Evolutionary conservation across 2,888 invertebrate species (phyloP).

Genomic region (Drymonia ruficornis): DNA sequence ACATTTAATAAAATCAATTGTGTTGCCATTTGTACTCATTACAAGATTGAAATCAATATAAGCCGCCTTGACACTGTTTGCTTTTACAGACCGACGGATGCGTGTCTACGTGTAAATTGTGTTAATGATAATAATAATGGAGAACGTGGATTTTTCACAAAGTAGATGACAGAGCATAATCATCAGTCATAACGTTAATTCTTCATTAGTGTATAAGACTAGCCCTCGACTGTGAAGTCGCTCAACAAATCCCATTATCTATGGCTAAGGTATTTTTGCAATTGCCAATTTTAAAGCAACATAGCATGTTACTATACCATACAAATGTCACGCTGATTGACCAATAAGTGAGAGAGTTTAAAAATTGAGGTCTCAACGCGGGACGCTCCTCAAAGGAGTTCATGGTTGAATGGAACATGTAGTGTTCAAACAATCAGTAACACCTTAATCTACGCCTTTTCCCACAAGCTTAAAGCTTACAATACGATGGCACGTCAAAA

Average conservation of each 20-base stretch:
- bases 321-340: slow-evolving; percentile 79
- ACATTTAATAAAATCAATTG: slow-evolving; percentile 53
- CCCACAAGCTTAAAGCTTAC: slow-evolving; percentile 54
- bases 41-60: slow-evolving; percentile 75
- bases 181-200: not conserved
- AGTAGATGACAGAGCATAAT: not conserved
- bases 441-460: slow-evolving; percentile 55
- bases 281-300: slow-evolving; percentile 55
- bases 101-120: slow-evolving; percentile 62
- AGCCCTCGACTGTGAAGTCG: not conserved
- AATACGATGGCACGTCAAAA: slow-evolving; percentile 55
- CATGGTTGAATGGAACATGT: slow-evolving; percentile 83
- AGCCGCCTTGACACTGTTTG: slow-evolving; percentile 76
- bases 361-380: slow-evolving; percentile 82
- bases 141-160: slow-evolving; percentile 43
- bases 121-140: slow-evolving; percentile 59
- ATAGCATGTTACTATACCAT: slow-evolving; percentile 67
- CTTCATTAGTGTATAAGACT: not conserved
- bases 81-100: slow-evolving; percentile 68
- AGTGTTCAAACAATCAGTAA: slow-evolving; percentile 54
- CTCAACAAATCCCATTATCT: slow-evolving; percentile 15
- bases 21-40: slow-evolving; percentile 64
- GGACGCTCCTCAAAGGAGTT: slow-evolving; percentile 82
- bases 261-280: slow-evolving; percentile 48
- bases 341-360: slow-evolving; percentile 81